Evolutionary conservation across 2,797 vertebrate species (phyloP).

Genomic region (Acanthurus tractus): DNA sequence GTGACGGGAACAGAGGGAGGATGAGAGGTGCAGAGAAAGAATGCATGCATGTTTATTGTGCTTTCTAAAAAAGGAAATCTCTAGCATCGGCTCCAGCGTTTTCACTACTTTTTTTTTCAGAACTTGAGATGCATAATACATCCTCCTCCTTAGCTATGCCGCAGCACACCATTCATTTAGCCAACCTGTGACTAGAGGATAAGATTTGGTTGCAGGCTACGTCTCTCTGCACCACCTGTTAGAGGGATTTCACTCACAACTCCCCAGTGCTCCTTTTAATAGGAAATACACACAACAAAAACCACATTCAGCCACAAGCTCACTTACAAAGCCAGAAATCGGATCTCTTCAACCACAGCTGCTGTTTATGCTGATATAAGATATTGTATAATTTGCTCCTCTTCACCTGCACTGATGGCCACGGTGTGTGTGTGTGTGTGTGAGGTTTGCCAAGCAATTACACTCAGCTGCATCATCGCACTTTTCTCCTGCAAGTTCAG

Average conservation of each 20-base stretch:
- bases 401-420: conserved; percentile 26
- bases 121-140: conserved; percentile 29
- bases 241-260: conserved; percentile 7
- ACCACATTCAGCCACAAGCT: conserved; percentile 1
- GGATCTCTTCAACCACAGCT: conserved; percentile 5
- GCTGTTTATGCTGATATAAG: conserved; percentile 11
- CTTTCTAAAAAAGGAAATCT: conserved; percentile 68
- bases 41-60: conserved; percentile 67
- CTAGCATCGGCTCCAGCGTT: conserved; percentile 37
- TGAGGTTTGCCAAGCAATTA: conserved; percentile 42
- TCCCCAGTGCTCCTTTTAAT: neutral
- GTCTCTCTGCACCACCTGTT: conserved; percentile 49
- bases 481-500: conserved; percentile 63
- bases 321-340: conserved; percentile 21
- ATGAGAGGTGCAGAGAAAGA: conserved; percentile 49
- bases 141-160: conserved; percentile 1
- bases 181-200: conserved; percentile 27
- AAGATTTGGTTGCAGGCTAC: conserved; percentile 3
- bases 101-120: conserved; percentile 48
- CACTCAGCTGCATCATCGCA: conserved; percentile 57
- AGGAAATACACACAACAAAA: conserved; percentile 21
- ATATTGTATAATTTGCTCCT: conserved; percentile 8
- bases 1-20: conserved; percentile 5
- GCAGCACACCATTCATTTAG: neutral
- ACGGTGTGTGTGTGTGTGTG: neutral